phyloP scores from a whole-genome alignment of 1,140 invertebrate species.

The Conopomorpha cramerella region DNA sequence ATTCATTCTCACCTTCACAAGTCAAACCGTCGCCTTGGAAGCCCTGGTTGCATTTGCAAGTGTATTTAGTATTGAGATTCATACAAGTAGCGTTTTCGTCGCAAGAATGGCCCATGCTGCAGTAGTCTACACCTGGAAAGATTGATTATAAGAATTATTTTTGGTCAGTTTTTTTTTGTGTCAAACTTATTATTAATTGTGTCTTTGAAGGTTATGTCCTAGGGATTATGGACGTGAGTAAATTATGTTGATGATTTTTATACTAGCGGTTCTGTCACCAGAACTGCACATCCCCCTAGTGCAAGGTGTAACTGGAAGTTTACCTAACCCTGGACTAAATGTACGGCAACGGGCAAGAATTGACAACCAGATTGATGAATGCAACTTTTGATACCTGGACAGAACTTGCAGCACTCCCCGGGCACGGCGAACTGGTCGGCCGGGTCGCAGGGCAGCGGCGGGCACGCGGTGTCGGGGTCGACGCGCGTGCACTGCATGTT shows the following conservation, averaged over 20 bases:
- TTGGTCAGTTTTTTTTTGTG: too few relatives aligned
- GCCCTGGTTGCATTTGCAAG: constrained; percentile 82
- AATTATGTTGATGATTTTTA: background rate
- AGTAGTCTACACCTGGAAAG: constrained; percentile 85
- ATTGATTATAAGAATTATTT: background rate
- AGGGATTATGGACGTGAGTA: background rate
- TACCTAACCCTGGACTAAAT: too few relatives aligned
- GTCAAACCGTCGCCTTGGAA: constrained; percentile 79
- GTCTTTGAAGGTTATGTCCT: background rate
- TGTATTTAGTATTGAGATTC: constrained; percentile 82
- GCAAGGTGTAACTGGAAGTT: too few relatives aligned
- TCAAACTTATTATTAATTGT: too few relatives aligned
- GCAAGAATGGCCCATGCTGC: constrained; percentile 81
- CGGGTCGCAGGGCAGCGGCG: constrained; percentile 76
- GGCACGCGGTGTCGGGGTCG: constrained; percentile 77
- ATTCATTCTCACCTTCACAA: constrained; percentile 68
- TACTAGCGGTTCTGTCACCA: background rate
- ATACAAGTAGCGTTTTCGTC: constrained; percentile 83
- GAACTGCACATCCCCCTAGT: too few relatives aligned
- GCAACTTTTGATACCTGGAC: constrained; percentile 68
- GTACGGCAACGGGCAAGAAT: too few relatives aligned
- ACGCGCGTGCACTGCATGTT: constrained; percentile 77
- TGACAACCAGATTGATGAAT: too few relatives aligned
- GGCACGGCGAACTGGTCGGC: constrained; percentile 78
- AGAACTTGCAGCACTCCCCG: constrained; percentile 89